Percentiles rank a stretch among this genome's conserved stretches.
Evolutionary conservation across 2,797 vertebrate genomes (phyloP).

Genomic region (Dendrocincla tyrannina): DNA sequence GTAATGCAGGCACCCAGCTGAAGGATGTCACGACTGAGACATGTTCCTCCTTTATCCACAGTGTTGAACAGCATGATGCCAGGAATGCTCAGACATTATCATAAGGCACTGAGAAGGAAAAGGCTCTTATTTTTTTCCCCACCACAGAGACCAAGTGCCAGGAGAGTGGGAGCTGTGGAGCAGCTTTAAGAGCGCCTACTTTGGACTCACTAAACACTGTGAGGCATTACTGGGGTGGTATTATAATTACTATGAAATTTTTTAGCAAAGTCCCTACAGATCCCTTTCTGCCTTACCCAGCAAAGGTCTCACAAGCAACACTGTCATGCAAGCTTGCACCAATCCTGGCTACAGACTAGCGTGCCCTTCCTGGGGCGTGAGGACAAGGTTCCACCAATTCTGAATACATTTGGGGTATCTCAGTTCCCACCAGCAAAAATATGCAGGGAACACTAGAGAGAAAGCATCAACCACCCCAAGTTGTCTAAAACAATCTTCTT

Average conservation of each 20-base stretch:
- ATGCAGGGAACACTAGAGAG: neutral
- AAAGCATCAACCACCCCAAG: neutral
- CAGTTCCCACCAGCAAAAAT: neutral
- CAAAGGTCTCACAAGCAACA: neutral
- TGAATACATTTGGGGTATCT: neutral
- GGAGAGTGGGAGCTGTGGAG: neutral
- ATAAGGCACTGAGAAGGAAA: neutral
- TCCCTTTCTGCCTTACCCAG: neutral
- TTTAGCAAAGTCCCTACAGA: neutral
- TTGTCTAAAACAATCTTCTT: neutral
- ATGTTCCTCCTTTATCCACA: neutral
- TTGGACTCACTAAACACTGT: neutral
- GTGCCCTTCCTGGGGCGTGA: neutral
- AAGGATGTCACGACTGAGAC: neutral
- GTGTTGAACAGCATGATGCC: neutral
- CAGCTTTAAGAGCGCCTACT: neutral
- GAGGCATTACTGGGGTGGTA: neutral
- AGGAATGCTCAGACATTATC: neutral
- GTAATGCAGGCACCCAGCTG: neutral
- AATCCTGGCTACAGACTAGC: neutral
- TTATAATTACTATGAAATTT: neutral
- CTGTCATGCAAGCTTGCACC: neutral
- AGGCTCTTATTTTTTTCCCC: neutral
- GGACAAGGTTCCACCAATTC: neutral
- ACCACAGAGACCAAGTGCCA: fast-evolving